phyloP scores from a whole-genome alignment of 2,113 vertebrate genomes.

The Neotoma lepida region DNA sequence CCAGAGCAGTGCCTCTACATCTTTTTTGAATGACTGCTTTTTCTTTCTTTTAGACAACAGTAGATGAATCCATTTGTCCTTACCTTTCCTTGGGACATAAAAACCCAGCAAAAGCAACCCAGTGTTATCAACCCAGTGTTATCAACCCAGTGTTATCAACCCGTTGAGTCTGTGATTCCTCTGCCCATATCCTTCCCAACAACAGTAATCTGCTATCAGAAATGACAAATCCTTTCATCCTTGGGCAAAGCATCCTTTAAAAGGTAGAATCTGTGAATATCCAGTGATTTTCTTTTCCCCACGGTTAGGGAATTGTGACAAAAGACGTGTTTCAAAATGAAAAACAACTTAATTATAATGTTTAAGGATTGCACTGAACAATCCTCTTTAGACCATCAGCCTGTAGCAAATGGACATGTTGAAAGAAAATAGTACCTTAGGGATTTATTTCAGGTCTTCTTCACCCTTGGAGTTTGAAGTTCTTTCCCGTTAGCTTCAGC shows the following conservation, averaged over 20 bases:
- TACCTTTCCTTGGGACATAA: neutral
- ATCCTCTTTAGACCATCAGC: conserved; percentile 61
- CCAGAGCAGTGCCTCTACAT: neutral
- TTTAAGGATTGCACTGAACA: conserved; percentile 64
- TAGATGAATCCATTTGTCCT: neutral
- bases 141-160: neutral
- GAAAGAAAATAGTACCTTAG: conserved; percentile 35
- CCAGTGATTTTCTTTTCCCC: conserved; percentile 16
- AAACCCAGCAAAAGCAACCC: accelerated
- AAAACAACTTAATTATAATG: conserved; percentile 27
- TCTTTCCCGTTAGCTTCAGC: neutral
- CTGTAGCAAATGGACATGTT: conserved; percentile 63
- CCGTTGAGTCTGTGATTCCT: neutral
- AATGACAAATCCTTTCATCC: neutral
- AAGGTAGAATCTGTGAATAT: conserved; percentile 23
- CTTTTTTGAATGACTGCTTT: neutral
- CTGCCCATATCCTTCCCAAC: neutral
- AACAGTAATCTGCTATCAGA: neutral
- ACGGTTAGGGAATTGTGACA: conserved; percentile 50
- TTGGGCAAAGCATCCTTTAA: neutral
- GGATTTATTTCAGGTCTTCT: conserved; percentile 62
- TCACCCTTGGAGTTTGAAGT: neutral
- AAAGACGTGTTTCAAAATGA: conserved; percentile 43
- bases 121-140: neutral
- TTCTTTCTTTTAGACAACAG: neutral